Evolutionary conservation across 2,113 vertebrate genomes (phyloP).

Genomic region (Onychostoma macrolepis): DNA sequence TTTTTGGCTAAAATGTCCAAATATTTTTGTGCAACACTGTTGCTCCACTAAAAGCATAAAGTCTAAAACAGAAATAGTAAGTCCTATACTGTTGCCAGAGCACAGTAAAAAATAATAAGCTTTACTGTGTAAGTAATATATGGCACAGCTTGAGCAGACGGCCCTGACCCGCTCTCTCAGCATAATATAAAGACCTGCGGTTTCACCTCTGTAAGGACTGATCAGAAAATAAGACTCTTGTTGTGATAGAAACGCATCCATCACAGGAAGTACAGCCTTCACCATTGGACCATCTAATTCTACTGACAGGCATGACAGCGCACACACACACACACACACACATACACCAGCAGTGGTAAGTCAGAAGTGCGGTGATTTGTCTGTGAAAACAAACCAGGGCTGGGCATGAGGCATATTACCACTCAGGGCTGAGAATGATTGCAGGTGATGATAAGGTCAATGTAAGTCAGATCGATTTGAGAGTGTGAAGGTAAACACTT

Average conservation of each 20-base stretch:
- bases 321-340: slow-evolving; percentile 18
- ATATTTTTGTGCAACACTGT: background rate
- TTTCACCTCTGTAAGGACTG: slow-evolving; percentile 16
- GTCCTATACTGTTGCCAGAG: background rate
- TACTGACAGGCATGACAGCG: slow-evolving; percentile 35
- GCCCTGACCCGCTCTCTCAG: background rate
- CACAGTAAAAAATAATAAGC: background rate
- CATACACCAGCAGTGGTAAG: background rate
- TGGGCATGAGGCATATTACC: background rate
- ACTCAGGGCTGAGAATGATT: slow-evolving; percentile 39
- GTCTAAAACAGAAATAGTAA: background rate
- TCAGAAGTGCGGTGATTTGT: slow-evolving; percentile 33
- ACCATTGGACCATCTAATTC: slow-evolving; percentile 28
- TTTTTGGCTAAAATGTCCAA: background rate
- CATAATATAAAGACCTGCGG: background rate
- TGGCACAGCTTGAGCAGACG: background rate
- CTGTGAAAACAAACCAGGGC: slow-evolving; percentile 33
- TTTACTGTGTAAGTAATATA: background rate
- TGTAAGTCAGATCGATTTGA: slow-evolving; percentile 51
- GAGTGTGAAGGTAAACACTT: slow-evolving; percentile 53
- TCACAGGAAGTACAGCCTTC: slow-evolving; percentile 25
- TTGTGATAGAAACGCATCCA: slow-evolving; percentile 10
- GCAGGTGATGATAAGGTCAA: slow-evolving; percentile 51
- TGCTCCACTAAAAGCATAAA: background rate
- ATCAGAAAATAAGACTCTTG: slow-evolving; percentile 28